Conservation (phyloP, 2,797 vertebrate species). For the Microhierax caerulescens region DNA sequence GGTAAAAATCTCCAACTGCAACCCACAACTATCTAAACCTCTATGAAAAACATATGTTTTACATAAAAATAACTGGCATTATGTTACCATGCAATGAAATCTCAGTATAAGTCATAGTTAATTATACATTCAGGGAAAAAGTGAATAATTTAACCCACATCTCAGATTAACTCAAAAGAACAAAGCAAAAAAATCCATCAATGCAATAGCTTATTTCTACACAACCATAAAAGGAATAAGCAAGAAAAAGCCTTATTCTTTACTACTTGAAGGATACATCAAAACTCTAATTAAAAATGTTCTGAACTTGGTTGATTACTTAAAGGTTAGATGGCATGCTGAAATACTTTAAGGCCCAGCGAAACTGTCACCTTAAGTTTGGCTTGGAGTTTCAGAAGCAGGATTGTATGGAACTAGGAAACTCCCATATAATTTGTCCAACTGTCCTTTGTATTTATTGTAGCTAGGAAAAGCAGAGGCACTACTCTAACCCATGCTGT, state of each 20-base stretch:
- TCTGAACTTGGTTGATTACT: not conserved
- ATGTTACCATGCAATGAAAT: slow-evolving; percentile 54
- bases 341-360: not conserved
- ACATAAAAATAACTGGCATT: slow-evolving; percentile 58
- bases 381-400: not conserved
- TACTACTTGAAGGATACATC: not conserved
- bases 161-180: slow-evolving; percentile 6
- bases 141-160: slow-evolving; percentile 50
- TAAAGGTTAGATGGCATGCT: not conserved
- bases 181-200: not conserved
- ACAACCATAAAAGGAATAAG: not conserved
- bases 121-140: slow-evolving; percentile 43
- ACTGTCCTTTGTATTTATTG: not conserved
- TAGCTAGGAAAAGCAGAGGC: not conserved
- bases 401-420: rapidly evolving
- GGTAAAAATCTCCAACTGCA: slow-evolving; percentile 61
- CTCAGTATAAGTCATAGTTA: slow-evolving; percentile 54
- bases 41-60: slow-evolving; percentile 61
- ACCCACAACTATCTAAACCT: slow-evolving; percentile 59
- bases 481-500: not conserved
- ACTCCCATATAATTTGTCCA: not conserved
- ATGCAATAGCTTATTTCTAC: not conserved
- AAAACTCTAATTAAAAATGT: not conserved
- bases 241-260: not conserved
- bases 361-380: not conserved